Percentiles rank a stretch among this genome's conserved stretches.
Evolutionary conservation across 2,888 invertebrate genomes (phyloP).

Genomic region (Chymomyza procnemis): DNA sequence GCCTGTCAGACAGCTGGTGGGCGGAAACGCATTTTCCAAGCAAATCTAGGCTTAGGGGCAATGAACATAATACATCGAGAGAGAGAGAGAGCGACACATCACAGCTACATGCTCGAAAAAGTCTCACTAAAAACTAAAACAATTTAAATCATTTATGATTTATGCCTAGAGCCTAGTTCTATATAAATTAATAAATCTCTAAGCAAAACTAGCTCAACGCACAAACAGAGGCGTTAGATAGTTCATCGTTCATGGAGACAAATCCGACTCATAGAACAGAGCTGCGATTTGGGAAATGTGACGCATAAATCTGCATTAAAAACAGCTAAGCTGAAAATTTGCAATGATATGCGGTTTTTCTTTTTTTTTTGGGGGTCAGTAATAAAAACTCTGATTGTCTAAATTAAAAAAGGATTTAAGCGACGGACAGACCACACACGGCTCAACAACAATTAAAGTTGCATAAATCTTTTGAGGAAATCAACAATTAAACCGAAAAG

Average conservation of each 20-base stretch:
- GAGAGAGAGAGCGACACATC: not conserved
- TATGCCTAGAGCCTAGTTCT: slow-evolving; percentile 18
- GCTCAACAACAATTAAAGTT: slow-evolving; percentile 20
- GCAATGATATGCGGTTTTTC: not conserved
- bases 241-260: not conserved
- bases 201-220: not conserved
- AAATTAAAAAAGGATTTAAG: slow-evolving; percentile 19
- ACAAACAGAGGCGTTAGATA: not conserved
- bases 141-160: slow-evolving; percentile 58
- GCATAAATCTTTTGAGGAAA: slow-evolving; percentile 60
- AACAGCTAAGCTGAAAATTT: slow-evolving; percentile 3
- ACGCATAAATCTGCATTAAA: slow-evolving; percentile 9
- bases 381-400: not conserved
- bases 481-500: slow-evolving; percentile 61
- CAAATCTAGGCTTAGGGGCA: slow-evolving; percentile 21
- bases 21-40: slow-evolving; percentile 41
- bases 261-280: not conserved
- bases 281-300: not conserved
- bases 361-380: slow-evolving; percentile 19
- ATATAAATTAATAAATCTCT: slow-evolving; percentile 34
- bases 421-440: not conserved
- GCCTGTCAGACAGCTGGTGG: slow-evolving; percentile 38
- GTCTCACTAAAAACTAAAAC: slow-evolving; percentile 39
- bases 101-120: not conserved
- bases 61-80: not conserved